Conservation (phyloP, 2,113 vertebrate species). For the Trematocara nigrifrons region DNA sequence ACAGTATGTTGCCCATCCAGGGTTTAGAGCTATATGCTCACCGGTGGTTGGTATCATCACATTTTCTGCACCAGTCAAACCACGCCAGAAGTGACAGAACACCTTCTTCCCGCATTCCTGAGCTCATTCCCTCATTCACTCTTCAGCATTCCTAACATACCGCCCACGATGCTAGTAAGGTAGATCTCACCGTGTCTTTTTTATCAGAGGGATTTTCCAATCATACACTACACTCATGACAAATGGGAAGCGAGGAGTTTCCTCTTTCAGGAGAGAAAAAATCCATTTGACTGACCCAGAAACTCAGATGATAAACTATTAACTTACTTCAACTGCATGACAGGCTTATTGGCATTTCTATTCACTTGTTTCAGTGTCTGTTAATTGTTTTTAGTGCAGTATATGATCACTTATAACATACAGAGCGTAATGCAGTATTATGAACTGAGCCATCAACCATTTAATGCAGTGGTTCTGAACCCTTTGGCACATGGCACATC, state of each 20-base stretch:
- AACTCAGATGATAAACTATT: background rate
- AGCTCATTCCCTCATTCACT: background rate
- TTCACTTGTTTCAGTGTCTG: background rate
- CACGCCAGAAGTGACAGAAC: background rate
- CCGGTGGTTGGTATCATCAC: background rate
- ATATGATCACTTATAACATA: background rate
- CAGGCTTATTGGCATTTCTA: background rate
- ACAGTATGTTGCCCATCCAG: background rate
- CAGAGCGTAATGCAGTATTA: background rate
- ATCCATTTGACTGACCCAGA: background rate
- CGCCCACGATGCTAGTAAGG: background rate
- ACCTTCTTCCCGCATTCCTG: background rate
- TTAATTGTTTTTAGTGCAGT: background rate
- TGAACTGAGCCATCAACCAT: background rate
- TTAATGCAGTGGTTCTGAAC: background rate
- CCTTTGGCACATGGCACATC: background rate
- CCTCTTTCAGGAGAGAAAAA: background rate
- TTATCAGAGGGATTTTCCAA: background rate
- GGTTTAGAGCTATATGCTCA: background rate
- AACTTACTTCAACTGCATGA: background rate
- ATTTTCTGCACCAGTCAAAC: background rate
- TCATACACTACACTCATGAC: background rate
- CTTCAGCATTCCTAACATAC: conserved; percentile 10
- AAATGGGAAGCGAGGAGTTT: background rate
- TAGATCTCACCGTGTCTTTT: background rate